Percentiles rank a stretch among this genome's conserved stretches.
These are phyloP conservation scores for Lasioglossum baleicum DNA, from an alignment of 1,140 invertebrate species.

Conservation along the genomic window DNA sequence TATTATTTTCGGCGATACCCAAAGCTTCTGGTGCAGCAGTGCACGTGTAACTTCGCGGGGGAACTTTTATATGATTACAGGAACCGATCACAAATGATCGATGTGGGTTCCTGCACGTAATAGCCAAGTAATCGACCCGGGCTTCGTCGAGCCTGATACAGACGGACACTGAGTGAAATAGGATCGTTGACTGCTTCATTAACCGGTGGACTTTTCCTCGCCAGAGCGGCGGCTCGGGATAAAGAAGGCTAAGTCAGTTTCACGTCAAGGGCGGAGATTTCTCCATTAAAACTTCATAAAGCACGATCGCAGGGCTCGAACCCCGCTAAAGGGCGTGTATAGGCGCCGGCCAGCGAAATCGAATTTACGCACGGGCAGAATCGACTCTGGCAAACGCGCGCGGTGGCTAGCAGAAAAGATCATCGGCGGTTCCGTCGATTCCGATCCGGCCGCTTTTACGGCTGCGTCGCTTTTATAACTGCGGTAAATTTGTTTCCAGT, in stretches of 20 bases:
- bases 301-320: not conserved
- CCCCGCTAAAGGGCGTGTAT: too few relatives aligned
- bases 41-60: too few relatives aligned
- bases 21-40: too few relatives aligned
- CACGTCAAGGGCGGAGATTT: not conserved
- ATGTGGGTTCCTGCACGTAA: not conserved
- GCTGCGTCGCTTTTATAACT: slow-evolving; percentile 4
- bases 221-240: not conserved
- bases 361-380: not conserved
- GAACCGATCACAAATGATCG: not conserved
- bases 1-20: too few relatives aligned
- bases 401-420: not conserved
- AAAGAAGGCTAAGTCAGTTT: not conserved
- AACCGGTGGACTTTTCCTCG: too few relatives aligned
- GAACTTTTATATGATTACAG: not conserved
- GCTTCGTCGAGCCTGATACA: not conserved
- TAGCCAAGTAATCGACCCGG: not conserved
- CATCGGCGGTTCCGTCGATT: not conserved
- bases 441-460: not conserved
- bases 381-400: not conserved
- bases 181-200: too few relatives aligned
- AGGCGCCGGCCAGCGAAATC: not conserved
- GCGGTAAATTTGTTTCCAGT: not conserved
- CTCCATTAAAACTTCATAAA: not conserved
- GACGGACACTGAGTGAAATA: too few relatives aligned